These are phyloP conservation scores for Urocyon cinereoargenteus DNA, from an alignment of 2,797 vertebrate species.

Conservation along the genomic window DNA sequence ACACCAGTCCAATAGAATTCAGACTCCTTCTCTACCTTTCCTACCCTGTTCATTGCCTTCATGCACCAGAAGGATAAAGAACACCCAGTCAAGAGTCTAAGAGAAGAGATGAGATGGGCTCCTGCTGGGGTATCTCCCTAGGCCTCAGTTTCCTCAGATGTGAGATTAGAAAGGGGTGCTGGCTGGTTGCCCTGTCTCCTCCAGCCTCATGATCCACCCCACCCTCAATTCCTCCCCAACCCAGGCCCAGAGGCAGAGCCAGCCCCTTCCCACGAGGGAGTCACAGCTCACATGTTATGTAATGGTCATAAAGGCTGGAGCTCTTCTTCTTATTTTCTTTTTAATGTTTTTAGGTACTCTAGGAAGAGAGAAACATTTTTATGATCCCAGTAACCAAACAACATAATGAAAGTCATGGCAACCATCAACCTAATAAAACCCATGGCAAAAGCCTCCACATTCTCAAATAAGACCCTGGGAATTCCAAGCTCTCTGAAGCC, in stretches of 20 bases:
- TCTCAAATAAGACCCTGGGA: slow-evolving; percentile 62
- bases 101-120: not conserved
- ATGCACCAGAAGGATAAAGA: not conserved
- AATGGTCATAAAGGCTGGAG: not conserved
- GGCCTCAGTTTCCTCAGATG: slow-evolving; percentile 48
- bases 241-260: not conserved
- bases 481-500: slow-evolving; percentile 63
- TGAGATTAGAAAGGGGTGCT: not conserved
- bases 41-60: not conserved
- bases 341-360: slow-evolving; percentile 43
- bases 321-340: not conserved
- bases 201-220: not conserved
- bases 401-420: slow-evolving; percentile 71
- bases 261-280: not conserved
- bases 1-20: not conserved
- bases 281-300: not conserved
- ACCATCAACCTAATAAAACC: slow-evolving; percentile 63
- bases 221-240: not conserved
- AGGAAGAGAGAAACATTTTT: slow-evolving; percentile 74
- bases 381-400: slow-evolving; percentile 64
- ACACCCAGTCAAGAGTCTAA: fast-evolving
- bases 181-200: not conserved
- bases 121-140: not conserved
- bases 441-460: slow-evolving; percentile 1
- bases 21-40: not conserved